Conservation (phyloP, 2,888 invertebrate genomes). For the Crematogaster levior region DNA sequence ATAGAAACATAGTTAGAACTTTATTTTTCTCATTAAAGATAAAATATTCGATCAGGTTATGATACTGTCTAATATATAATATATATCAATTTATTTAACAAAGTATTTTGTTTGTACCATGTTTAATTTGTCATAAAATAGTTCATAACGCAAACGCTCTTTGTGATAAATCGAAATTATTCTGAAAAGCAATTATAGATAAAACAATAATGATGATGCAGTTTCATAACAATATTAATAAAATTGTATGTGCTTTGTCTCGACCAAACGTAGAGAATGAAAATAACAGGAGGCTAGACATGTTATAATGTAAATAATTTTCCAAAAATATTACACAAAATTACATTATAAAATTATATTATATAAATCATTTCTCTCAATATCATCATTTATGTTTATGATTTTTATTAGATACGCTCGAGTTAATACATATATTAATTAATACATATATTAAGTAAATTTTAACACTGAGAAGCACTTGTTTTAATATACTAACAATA, state of each 20-base stretch:
- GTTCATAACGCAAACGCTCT: background rate
- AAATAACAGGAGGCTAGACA: background rate
- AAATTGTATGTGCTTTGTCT: background rate
- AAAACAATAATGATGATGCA: background rate
- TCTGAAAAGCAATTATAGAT: background rate
- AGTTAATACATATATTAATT: no score
- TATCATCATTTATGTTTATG: background rate
- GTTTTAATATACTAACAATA: background rate
- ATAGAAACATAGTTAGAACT: background rate
- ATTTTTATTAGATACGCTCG: background rate
- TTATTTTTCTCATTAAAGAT: background rate
- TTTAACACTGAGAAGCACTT: background rate
- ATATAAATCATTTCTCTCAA: background rate
- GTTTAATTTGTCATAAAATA: background rate
- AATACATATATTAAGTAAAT: background rate
- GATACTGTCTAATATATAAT: background rate
- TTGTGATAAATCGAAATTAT: background rate
- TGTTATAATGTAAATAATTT: background rate
- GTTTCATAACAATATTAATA: background rate
- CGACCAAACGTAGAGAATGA: background rate
- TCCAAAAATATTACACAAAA: background rate
- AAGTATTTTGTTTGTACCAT: background rate
- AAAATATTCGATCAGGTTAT: background rate
- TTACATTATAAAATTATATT: no score
- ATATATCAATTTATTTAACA: background rate